Conservation (phyloP, 2,888 invertebrate species). For the Nycteola revayana region DNA sequence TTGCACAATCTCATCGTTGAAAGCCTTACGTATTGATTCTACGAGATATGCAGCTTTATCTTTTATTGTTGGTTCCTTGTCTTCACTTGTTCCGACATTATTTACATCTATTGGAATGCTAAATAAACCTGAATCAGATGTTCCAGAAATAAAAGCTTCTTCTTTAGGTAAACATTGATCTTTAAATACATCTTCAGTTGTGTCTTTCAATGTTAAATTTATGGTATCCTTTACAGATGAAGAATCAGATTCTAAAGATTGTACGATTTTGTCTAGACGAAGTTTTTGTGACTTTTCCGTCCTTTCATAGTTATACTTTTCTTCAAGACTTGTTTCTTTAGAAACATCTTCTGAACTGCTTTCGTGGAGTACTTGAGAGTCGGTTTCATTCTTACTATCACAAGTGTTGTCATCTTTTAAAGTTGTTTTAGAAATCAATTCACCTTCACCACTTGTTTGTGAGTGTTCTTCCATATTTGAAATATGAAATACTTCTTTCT, state of each 20-base stretch:
- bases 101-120: constrained; percentile 50
- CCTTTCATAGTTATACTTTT: constrained; percentile 69
- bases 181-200: constrained; percentile 18
- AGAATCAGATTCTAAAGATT: too few species aligned
- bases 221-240: constrained; percentile 23
- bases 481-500: constrained; percentile 23
- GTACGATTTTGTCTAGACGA: too few species aligned
- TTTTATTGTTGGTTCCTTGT: constrained; percentile 33
- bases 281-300: constrained; percentile 59
- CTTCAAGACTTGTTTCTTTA: constrained; percentile 69
- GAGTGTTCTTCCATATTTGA: constrained; percentile 24
- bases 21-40: constrained; percentile 67
- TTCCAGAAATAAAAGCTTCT: constrained; percentile 46
- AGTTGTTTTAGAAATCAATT: constrained; percentile 29
- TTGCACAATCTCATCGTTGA: constrained; percentile 60
- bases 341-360: constrained; percentile 71
- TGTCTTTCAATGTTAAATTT: constrained; percentile 38
- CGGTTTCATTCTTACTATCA: constrained; percentile 45
- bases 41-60: constrained; percentile 50
- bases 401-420: constrained; percentile 36
- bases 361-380: constrained; percentile 43
- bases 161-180: constrained; percentile 41
- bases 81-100: constrained; percentile 19
- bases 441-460: constrained; percentile 42
- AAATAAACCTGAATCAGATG: constrained; percentile 54